Evolutionary conservation across 2,888 invertebrate species (phyloP), one percentile per base, ranked within the genome.

Genomic region (Diplolepis rosae): DNA sequence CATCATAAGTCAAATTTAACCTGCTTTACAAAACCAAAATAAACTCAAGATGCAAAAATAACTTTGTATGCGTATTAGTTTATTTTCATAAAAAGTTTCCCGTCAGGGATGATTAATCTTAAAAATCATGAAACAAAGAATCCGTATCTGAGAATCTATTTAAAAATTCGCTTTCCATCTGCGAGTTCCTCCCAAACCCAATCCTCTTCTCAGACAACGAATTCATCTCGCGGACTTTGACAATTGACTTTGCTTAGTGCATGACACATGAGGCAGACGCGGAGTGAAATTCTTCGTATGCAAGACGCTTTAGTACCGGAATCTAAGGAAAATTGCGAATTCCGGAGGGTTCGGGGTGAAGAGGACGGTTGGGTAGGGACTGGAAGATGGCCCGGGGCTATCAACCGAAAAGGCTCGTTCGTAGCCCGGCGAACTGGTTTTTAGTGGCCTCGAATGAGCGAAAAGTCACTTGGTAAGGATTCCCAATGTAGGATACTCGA

Each of bases 351-450:
- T 30, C 50, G 50, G 30, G 15, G 30, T 35, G 13, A n/a, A 32
- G 51, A 48, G 65, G 28, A 15, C 13, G 52, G 39, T 76, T 66
- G 71, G 61, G 76, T 35, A 45, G 67, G 68, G 80, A 77, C 35
- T 80, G 79, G 80, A 71, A 74, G 79, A 78, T 80, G 79, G 84
- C 85, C 85, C 77, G 85, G 80, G 85, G 85, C 85, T 85, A 83
- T 81, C 80, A 85, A 83, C 85, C 83, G 84, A 85, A 85, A 85
- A 84, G 85, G 85, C 81, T 81, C 83, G 83, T 79, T 77, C 66
- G 73, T 78, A 84, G 83, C 82, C 79, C 54, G 72, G 78, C 83
- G 85, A 85, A 85, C 85, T 83, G 85, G 85, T 85, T 84, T 84
- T 85, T 77, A 79, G 84, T 28, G 61, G 56, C 61, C 61, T 61